Evolutionary conservation across 1,140 invertebrate genomes (phyloP).

Genomic region (Magallana gigas): DNA sequence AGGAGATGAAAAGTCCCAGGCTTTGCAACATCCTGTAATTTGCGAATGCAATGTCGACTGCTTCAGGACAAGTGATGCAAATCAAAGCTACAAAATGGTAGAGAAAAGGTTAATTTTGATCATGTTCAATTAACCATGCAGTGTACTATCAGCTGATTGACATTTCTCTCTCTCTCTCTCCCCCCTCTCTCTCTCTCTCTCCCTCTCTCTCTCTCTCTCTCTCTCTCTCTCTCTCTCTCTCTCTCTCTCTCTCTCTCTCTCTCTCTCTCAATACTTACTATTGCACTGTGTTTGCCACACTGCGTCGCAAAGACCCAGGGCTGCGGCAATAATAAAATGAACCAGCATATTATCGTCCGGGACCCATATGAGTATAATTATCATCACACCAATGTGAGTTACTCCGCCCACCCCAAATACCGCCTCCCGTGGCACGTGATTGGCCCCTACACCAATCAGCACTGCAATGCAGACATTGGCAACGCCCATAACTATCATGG

Average conservation of each 20-base stretch:
- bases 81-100: conserved; percentile 85
- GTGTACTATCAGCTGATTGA: background rate
- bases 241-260: background rate
- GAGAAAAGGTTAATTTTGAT: background rate
- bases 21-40: conserved; percentile 97
- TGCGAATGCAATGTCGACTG: conserved; percentile 97
- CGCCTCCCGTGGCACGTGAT: conserved; percentile 76
- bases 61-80: conserved; percentile 90
- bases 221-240: background rate
- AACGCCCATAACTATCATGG: conserved; percentile 78
- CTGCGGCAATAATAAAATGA: conserved; percentile 94
- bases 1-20: conserved; percentile 94
- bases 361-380: conserved; percentile 86
- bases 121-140: too few species aligned
- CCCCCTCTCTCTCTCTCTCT: background rate
- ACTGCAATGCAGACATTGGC: conserved; percentile 74
- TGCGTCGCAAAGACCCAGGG: conserved; percentile 98
- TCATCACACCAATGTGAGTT: conserved; percentile 76
- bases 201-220: background rate
- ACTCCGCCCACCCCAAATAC: conserved; percentile 76
- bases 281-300: conserved; percentile 99
- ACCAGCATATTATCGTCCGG: conserved; percentile 88
- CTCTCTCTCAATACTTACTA: conserved; percentile 83
- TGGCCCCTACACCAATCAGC: conserved; percentile 72
- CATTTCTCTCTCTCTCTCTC: too few species aligned